Evolutionary conservation across 2,113 vertebrate genomes (phyloP), one percentile per base, ranked within the genome.

Genomic region (Lepus europaeus): DNA sequence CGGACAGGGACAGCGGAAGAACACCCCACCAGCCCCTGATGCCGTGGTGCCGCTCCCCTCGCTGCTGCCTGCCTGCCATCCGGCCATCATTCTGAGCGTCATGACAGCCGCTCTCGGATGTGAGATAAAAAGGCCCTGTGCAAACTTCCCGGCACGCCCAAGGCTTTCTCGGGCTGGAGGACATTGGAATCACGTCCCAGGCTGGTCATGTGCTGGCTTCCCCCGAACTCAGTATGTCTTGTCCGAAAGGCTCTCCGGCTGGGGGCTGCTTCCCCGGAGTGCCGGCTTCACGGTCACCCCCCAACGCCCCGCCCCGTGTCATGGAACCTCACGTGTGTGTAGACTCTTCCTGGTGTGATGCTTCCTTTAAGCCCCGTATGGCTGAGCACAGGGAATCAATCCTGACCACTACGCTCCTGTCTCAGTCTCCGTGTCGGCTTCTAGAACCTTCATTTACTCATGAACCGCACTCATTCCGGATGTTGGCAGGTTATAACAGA

Each of bases 391-490:
- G 1, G 51, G 66, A 91, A 77, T 31, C 86, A 76, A 73, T 39
- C 61, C 73, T 73, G 83, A 94, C 83, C 70, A 56, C 16, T 8
- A 0, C 68, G 36, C 25, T 68, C 31, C 66, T 76, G 70, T 39
- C 59, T 80, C 61, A 31, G 61, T 77, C 87, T 76, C 74, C 51
- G 53, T 1, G 3, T 70, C 51, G 74, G 86, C 91, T 61, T 91
- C 80, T 70, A 23, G 9, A 76, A 59, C 33, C 84, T 94, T 85
- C 25, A 6, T 64, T 91, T 36, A 31, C 45, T 87, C 87, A 91
- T 63, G 53, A 86, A 84, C 56, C 80, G 73, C 23, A 33, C 13
- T 91, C 56, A 66, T 3, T 88, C 61, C 45, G 33, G n/a, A 84
- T 72, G 4, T 29, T 66, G 56, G 23, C 2, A 89, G 63, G 13